Evolutionary conservation across 2,797 vertebrate species (phyloP).

Genomic region (Pantherophis vulpinus): DNA sequence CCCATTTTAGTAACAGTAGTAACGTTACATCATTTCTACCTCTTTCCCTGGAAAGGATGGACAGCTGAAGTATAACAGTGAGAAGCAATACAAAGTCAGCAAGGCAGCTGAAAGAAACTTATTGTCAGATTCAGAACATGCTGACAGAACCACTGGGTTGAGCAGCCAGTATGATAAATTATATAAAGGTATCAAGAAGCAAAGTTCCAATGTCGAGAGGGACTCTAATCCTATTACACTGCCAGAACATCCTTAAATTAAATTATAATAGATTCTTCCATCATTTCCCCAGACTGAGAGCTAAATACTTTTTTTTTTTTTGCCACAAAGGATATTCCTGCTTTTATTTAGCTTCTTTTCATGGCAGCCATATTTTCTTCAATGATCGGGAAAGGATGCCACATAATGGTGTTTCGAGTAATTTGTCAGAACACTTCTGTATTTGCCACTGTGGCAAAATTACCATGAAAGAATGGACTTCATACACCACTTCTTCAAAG

Average conservation of each 20-base stretch:
- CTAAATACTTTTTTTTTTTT: neutral
- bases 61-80: neutral
- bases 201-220: neutral
- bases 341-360: neutral
- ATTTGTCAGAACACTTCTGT: neutral
- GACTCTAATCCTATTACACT: neutral
- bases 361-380: neutral
- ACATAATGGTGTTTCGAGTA: neutral
- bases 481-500: neutral
- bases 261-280: neutral
- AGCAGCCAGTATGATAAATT: neutral
- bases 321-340: neutral
- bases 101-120: neutral
- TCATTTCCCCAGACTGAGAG: neutral
- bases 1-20: neutral
- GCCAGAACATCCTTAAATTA: neutral
- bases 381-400: neutral
- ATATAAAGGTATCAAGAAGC: neutral
- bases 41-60: rapidly evolving
- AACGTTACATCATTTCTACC: neutral
- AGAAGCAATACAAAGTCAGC: slow-evolving; percentile 4
- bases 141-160: rapidly evolving
- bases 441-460: neutral
- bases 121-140: neutral
- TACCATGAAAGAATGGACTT: neutral